Conservation (phyloP, 2,797 vertebrate species). For the Harpagifer antarcticus region DNA sequence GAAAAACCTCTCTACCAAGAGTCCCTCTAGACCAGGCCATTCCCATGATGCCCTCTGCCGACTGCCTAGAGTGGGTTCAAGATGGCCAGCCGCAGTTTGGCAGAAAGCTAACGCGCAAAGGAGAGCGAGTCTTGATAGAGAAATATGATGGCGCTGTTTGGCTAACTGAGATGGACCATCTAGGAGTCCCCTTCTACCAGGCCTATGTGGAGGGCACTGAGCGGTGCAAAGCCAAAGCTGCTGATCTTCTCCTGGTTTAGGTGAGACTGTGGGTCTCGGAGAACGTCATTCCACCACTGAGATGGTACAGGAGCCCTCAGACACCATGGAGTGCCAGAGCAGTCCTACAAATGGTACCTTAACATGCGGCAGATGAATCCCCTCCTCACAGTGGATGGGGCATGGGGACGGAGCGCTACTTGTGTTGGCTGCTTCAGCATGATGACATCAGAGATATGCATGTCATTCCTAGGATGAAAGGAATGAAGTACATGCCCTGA, state of each 20-base stretch:
- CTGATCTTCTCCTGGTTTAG: slow-evolving; percentile 86
- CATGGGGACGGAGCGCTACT: slow-evolving; percentile 86
- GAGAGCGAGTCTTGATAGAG: slow-evolving; percentile 82
- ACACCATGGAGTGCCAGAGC: slow-evolving; percentile 84
- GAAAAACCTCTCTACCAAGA: slow-evolving; percentile 76
- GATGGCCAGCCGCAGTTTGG: slow-evolving; percentile 85
- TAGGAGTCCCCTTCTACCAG: slow-evolving; percentile 88
- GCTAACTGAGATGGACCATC: slow-evolving; percentile 88
- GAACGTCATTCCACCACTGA: slow-evolving; percentile 84
- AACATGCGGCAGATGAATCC: slow-evolving; percentile 82
- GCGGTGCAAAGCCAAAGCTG: slow-evolving; percentile 83
- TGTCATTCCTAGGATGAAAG: slow-evolving; percentile 87
- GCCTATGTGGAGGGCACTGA: slow-evolving; percentile 83
- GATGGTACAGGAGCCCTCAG: slow-evolving; percentile 83
- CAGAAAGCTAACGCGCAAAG: slow-evolving; percentile 86
- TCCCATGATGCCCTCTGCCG: slow-evolving; percentile 83
- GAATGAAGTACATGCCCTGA: slow-evolving; percentile 86
- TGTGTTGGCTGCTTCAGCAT: slow-evolving; percentile 87
- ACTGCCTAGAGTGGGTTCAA: slow-evolving; percentile 86
- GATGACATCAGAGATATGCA: slow-evolving; percentile 85
- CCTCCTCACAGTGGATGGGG: slow-evolving; percentile 87
- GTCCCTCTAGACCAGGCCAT: slow-evolving; percentile 84
- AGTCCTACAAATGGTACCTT: slow-evolving; percentile 87
- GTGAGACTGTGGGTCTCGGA: slow-evolving; percentile 87
- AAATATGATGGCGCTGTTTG: slow-evolving; percentile 84